These are phyloP conservation scores for Diabrotica undecimpunctata DNA, from an alignment of 1,140 invertebrate genomes.

Conservation along the genomic window DNA sequence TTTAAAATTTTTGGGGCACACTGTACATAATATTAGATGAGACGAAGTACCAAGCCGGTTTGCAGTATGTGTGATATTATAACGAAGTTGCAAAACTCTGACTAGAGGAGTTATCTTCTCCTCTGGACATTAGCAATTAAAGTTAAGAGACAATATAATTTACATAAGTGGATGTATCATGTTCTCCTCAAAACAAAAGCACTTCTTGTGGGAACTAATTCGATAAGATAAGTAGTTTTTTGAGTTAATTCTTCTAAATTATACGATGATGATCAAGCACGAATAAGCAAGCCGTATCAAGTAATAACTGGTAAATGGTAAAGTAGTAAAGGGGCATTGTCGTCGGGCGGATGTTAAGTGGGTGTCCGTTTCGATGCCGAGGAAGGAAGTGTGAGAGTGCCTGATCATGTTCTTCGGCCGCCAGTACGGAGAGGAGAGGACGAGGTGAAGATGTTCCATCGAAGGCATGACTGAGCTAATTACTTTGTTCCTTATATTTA, in stretches of 20 bases:
- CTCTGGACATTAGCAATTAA: too few species aligned
- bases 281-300: not conserved
- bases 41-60: too few species aligned
- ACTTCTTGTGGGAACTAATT: not conserved
- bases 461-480: not conserved
- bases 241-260: not conserved
- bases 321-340: not conserved
- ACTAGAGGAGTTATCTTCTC: too few species aligned
- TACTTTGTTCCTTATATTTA: not conserved
- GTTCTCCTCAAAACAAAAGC: not conserved
- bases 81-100: too few species aligned
- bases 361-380: not conserved
- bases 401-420: not conserved
- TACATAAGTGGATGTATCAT: too few species aligned
- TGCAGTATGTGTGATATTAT: too few species aligned
- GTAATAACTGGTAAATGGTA: not conserved
- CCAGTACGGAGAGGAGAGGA: not conserved
- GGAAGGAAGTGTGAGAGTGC: conserved; percentile 1
- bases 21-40: too few species aligned
- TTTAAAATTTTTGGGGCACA: too few species aligned
- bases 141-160: too few species aligned
- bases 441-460: not conserved
- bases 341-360: not conserved
- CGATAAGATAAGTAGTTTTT: conserved; percentile 1
- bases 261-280: conserved; percentile 2